phyloP scores from a whole-genome alignment of 23 tunicate species.

The Styela clava region DNA sequence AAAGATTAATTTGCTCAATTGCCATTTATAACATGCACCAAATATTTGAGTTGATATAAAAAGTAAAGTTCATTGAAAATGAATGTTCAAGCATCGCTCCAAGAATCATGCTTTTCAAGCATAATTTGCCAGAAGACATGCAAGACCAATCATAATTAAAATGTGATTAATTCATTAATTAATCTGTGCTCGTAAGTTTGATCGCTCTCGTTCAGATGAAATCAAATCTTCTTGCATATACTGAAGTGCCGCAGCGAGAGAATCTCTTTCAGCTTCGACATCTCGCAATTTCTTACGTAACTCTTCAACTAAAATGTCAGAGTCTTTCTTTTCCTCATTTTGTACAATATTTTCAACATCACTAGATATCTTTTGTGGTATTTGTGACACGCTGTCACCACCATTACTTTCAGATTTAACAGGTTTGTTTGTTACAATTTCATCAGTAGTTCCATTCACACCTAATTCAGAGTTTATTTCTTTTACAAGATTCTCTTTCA shows the following conservation, averaged over 20 bases:
- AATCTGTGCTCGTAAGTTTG: background rate
- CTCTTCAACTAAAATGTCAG: background rate
- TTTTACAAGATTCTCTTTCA: background rate
- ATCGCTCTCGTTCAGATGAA: background rate
- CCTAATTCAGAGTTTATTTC: background rate
- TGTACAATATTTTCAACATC: constrained; percentile 5
- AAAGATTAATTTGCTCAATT: too few relatives aligned
- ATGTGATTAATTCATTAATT: background rate
- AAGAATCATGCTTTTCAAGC: too few relatives aligned
- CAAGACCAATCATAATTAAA: too few relatives aligned
- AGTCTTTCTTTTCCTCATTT: background rate
- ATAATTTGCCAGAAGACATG: too few relatives aligned
- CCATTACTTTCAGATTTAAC: background rate
- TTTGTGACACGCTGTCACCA: background rate
- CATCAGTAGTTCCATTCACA: background rate
- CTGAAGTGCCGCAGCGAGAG: constrained; percentile 31
- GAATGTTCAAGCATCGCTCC: too few relatives aligned
- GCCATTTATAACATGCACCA: too few relatives aligned
- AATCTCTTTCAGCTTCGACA: constrained; percentile 40
- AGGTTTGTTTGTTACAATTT: background rate
- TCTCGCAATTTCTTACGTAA: constrained; percentile 25
- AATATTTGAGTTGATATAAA: too few relatives aligned
- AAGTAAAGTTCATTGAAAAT: too few relatives aligned
- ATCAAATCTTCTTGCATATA: constrained; percentile 35
- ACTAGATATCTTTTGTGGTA: background rate